phyloP scores from a whole-genome alignment of 2,113 vertebrate genomes.

The Actenoides lindsayi region DNA sequence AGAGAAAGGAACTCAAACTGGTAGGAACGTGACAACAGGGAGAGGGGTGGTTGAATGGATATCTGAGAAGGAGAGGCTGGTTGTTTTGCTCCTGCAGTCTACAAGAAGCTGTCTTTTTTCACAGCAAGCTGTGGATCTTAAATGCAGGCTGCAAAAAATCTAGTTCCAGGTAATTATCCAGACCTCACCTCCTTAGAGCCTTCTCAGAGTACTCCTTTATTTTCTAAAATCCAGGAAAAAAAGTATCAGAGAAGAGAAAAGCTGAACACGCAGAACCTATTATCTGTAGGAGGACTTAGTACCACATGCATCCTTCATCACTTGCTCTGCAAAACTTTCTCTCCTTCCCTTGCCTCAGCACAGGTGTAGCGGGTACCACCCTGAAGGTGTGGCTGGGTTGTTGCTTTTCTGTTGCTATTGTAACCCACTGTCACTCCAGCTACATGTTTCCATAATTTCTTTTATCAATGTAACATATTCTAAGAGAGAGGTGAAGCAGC shows the following conservation, averaged over 20 bases:
- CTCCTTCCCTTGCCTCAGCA: background rate
- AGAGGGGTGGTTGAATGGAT: background rate
- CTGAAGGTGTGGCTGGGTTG: background rate
- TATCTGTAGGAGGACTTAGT: background rate
- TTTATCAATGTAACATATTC: background rate
- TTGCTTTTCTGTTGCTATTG: background rate
- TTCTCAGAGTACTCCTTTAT: background rate
- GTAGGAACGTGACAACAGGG: background rate
- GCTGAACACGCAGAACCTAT: background rate
- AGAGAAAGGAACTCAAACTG: background rate
- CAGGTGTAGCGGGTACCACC: background rate
- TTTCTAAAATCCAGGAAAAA: background rate
- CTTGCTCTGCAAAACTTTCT: background rate
- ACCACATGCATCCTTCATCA: background rate
- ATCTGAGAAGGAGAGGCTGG: background rate
- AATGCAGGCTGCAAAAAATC: background rate
- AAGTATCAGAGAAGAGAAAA: background rate
- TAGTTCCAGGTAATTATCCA: background rate
- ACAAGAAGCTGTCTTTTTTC: background rate
- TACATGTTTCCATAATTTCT: background rate
- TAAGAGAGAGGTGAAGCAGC: background rate
- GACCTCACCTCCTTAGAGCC: background rate
- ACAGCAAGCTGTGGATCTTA: background rate
- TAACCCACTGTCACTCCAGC: background rate
- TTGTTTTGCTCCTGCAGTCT: background rate